Evolutionary conservation across 2,113 vertebrate genomes (phyloP).

Genomic region (Hydropotes inermis): DNA sequence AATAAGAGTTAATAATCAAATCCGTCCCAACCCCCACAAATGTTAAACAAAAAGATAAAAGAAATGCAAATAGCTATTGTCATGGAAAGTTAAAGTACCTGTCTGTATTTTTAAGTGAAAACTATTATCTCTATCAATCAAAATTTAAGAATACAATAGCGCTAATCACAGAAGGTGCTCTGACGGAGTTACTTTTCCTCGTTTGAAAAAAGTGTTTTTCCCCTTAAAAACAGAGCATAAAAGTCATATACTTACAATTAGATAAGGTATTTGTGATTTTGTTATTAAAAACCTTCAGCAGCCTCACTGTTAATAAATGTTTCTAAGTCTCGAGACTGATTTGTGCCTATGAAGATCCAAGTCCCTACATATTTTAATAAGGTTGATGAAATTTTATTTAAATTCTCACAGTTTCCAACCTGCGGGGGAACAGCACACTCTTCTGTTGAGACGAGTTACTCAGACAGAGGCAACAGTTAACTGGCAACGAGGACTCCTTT

Average conservation of each 20-base stretch:
- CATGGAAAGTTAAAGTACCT: constrained; percentile 91
- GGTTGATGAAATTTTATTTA: constrained; percentile 83
- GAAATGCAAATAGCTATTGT: constrained; percentile 93
- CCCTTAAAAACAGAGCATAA: constrained; percentile 79
- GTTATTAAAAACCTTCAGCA: constrained; percentile 84
- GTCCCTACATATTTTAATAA: constrained; percentile 84
- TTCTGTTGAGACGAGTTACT: constrained; percentile 87
- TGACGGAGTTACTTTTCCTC: constrained; percentile 86
- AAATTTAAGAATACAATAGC: constrained; percentile 92
- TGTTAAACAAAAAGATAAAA: constrained; percentile 92
- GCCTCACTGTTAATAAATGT: constrained; percentile 84
- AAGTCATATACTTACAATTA: constrained; percentile 86
- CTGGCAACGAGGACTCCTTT: constrained; percentile 75
- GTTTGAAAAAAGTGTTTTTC: constrained; percentile 76
- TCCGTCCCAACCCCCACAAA: constrained; percentile 88
- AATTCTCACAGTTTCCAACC: constrained; percentile 83
- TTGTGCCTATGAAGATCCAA: constrained; percentile 82
- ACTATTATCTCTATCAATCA: constrained; percentile 93
- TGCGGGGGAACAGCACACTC: constrained; percentile 89
- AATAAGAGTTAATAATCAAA: constrained; percentile 91
- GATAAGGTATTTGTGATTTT: constrained; percentile 85
- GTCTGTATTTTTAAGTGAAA: constrained; percentile 92
- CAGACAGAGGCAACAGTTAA: constrained; percentile 81
- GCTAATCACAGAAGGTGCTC: constrained; percentile 89
- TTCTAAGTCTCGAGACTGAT: constrained; percentile 82